A percentile compares a stretch with the other conserved stretches of the same genome.
Conservation (phyloP, 2,113 vertebrate genomes). For the Bufo bufo region DNA sequence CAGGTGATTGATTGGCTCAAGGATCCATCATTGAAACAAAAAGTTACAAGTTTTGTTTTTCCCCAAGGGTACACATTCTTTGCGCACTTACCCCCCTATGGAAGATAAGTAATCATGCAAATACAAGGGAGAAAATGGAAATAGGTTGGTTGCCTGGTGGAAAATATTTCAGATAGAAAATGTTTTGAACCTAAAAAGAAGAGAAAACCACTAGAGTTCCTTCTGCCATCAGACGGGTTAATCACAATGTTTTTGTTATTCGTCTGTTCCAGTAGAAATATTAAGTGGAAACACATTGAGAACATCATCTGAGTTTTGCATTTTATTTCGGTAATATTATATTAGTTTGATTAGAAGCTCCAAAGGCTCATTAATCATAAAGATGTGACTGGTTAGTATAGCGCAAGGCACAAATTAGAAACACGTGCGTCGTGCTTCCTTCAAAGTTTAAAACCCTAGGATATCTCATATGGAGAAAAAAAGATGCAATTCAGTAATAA, state of each 20-base stretch:
- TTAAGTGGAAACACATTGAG: constrained; percentile 45
- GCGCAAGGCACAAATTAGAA: constrained; percentile 46
- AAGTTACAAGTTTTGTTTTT: too few relatives aligned
- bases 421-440: constrained; percentile 40
- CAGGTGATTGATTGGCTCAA: too few relatives aligned
- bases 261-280: background rate
- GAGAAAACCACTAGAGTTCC: background rate
- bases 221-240: background rate
- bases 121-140: too few relatives aligned
- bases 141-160: too few relatives aligned
- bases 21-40: too few relatives aligned
- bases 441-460: constrained; percentile 11
- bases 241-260: constrained; percentile 5
- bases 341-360: constrained; percentile 54
- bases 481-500: constrained; percentile 23
- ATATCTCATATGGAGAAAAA: background rate
- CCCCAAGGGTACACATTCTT: too few relatives aligned
- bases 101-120: too few relatives aligned
- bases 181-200: background rate
- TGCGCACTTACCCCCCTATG: too few relatives aligned
- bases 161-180: too few relatives aligned
- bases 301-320: constrained; percentile 6
- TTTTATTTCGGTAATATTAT: constrained; percentile 54
- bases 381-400: constrained; percentile 20
- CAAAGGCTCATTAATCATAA: constrained; percentile 51